These are phyloP conservation scores for Hoplodrina ambigua DNA, from an alignment of 2,888 invertebrate genomes.

Conservation along the genomic window DNA sequence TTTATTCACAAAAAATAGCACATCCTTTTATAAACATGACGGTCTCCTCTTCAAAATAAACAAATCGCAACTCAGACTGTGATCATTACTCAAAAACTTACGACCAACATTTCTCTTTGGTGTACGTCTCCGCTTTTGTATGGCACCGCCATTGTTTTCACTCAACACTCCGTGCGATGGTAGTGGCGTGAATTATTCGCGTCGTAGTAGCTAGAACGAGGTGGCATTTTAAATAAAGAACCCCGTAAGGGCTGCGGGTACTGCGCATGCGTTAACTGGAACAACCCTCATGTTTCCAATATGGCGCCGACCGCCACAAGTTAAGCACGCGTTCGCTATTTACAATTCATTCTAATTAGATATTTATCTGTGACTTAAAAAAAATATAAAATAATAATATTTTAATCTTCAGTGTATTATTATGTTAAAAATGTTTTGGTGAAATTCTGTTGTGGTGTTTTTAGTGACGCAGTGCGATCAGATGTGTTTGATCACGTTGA, in stretches of 20 bases:
- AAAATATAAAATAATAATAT: conserved; percentile 1
- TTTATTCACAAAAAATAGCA: conserved; percentile 27
- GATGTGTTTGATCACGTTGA: conserved; percentile 77
- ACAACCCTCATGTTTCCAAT: conserved; percentile 84
- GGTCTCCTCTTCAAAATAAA: conserved; percentile 49
- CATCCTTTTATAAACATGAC: conserved; percentile 19
- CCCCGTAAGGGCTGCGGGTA: conserved; percentile 74
- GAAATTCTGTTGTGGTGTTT: conserved; percentile 50
- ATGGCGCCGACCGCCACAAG: conserved; percentile 88
- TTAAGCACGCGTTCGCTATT: conserved; percentile 85
- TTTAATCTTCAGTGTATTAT: conserved; percentile 15
- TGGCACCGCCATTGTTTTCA: conserved; percentile 59
- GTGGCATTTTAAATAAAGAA: conserved; percentile 75
- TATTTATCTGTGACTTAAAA: conserved; percentile 49
- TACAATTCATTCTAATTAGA: conserved; percentile 66
- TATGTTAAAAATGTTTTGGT: conserved; percentile 42
- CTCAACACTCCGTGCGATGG: conserved; percentile 64
- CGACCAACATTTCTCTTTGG: conserved; percentile 45
- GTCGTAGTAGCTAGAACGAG: conserved; percentile 62
- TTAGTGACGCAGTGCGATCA: conserved; percentile 79
- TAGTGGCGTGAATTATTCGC: conserved; percentile 62
- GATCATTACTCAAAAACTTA: conserved; percentile 42
- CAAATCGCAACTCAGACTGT: conserved; percentile 49
- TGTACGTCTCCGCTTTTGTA: conserved; percentile 65
- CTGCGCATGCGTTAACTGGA: conserved; percentile 82